Percentiles rank a stretch among this genome's conserved stretches.
Conservation (phyloP, 2,888 invertebrate species). For the Eupithecia dodoneata region DNA sequence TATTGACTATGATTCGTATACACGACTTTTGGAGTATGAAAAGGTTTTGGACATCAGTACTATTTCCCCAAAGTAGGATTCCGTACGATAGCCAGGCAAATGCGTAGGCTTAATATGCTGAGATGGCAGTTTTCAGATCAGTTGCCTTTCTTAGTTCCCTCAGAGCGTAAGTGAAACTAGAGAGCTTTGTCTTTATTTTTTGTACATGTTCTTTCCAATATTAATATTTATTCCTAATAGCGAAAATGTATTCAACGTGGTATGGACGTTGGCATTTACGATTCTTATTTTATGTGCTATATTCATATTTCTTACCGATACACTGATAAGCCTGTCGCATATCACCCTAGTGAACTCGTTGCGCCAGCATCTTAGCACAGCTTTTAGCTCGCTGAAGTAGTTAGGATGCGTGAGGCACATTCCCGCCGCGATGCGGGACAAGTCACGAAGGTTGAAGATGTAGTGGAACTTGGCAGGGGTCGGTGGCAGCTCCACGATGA, state of each 20-base stretch:
- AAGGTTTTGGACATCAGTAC: too few species aligned
- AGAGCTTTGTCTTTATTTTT: too few species aligned
- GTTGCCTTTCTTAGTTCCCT: too few species aligned
- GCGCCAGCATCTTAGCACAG: conserved; percentile 94
- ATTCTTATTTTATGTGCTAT: neutral
- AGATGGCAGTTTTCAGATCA: too few species aligned
- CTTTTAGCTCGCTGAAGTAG: conserved; percentile 86
- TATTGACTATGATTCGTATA: too few species aligned
- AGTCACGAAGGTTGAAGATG: conserved; percentile 95
- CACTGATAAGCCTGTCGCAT: conserved; percentile 92
- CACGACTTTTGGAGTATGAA: too few species aligned
- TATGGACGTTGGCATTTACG: conserved; percentile 41
- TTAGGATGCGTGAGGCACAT: conserved; percentile 90
- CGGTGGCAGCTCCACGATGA: conserved; percentile 91
- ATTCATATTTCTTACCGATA: conserved; percentile 61
- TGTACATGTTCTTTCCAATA: too few species aligned
- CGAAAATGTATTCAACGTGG: conserved; percentile 47
- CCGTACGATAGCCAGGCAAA: too few species aligned
- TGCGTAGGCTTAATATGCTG: too few species aligned
- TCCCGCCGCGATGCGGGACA: conserved; percentile 93
- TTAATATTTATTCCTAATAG: too few species aligned
- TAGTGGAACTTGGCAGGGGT: conserved; percentile 98
- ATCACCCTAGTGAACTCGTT: conserved; percentile 95
- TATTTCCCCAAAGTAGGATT: too few species aligned
- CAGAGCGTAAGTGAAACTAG: too few species aligned